Evolutionary conservation across 2,797 vertebrate species (phyloP), one percentile per base, ranked within the genome.

Genomic region (Sebastes itinus): DNA sequence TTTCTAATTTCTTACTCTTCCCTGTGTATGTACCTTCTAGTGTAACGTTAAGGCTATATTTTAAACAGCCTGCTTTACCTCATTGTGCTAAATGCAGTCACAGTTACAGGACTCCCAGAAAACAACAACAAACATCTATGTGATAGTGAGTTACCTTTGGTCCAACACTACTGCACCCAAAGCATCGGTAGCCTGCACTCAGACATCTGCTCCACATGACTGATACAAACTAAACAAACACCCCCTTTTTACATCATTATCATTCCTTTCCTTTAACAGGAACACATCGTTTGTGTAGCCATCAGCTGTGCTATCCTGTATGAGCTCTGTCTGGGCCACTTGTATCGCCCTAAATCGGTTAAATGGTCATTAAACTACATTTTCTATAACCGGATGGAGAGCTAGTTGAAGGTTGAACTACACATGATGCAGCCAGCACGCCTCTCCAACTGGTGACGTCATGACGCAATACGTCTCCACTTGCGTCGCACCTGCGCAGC

Each of bases 151-250:
- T 88, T 92, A 95, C 93, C 94, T 93, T 90, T 72, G 54, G 12
- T 79, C 65, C 78, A 67, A 27, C 20, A 25, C 59, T 78, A 22
- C 60, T 71, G 75, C 49, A 66, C 7, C n/a, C 55, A 75, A 78
- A 76, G 63, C 75, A 72, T 42, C 63, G 77, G 80, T 7, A 78
- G 33, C 71, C 65, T 80, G 68, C 61, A 64, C 20, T 70, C 49
- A 93, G 9, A 18, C 73, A 64, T 61, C 61, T 88, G 30, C 72
- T 88, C 93, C 92, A 93, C 93, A 94, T 94, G 83, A 52, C 58
- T 22, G 10, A 22, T 12, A 42, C 5, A 42, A 42, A 42, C 3
- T n/a, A 12, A 49, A 60, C 23, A 33, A 5, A 76, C 61, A 62
- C 18, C 1, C 5, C 12, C 1, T 49, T 58, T 54, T 23, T 23